A percentile compares a stretch with the other conserved stretches of the same genome.
Evolutionary conservation across 1,140 invertebrate genomes (phyloP).

Genomic region (Drosophila bocqueti): DNA sequence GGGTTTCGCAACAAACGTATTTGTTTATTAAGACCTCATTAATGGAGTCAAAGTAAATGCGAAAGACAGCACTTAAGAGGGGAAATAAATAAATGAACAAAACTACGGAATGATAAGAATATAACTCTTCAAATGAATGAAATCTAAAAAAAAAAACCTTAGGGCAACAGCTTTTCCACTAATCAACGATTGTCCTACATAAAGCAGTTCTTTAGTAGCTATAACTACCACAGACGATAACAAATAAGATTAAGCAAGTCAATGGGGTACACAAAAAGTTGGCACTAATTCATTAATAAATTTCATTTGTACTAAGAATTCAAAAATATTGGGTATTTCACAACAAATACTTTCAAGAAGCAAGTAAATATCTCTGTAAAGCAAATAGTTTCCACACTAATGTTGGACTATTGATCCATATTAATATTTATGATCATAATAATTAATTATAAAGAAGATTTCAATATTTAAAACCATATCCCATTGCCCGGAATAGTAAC

Average conservation of each 20-base stretch:
- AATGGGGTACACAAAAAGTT: not conserved
- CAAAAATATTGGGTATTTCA: not conserved
- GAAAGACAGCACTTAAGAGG: no score
- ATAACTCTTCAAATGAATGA: not conserved
- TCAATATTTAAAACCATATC: not conserved
- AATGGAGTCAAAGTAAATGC: not conserved
- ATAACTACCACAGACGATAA: not conserved
- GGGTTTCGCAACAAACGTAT: not conserved
- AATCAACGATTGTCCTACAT: slow-evolving; percentile 2
- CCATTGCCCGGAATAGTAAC: not conserved
- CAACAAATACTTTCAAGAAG: not conserved
- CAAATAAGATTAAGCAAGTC: not conserved
- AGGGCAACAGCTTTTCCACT: not conserved
- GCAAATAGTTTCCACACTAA: not conserved
- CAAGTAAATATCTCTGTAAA: not conserved
- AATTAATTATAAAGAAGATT: not conserved
- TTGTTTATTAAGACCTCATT: slow-evolving; percentile 1
- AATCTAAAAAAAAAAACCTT: not conserved
- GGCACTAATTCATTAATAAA: not conserved
- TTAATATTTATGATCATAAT: not conserved
- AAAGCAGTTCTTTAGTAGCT: no score
- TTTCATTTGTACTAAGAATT: not conserved
- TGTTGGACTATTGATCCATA: not conserved
- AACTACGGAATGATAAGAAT: not conserved
- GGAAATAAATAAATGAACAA: not conserved